phyloP scores from a whole-genome alignment of 2,888 invertebrate species.

The Cataglyphis livida region DNA sequence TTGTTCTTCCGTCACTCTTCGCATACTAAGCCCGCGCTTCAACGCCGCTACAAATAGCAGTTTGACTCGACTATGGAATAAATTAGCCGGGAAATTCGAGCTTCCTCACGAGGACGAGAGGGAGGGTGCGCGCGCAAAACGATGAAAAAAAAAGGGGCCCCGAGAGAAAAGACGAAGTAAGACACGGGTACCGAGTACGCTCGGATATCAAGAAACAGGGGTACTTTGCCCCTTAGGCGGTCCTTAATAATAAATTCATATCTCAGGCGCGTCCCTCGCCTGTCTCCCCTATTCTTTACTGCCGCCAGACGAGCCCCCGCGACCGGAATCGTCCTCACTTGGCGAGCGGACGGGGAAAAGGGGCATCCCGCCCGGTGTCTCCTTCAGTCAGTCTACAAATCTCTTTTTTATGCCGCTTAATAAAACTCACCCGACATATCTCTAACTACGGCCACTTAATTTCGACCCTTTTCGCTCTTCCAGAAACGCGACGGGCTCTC shows the following conservation, averaged over 20 bases:
- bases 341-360: constrained; percentile 29
- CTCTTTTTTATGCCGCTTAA: constrained; percentile 85
- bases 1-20: constrained; percentile 23
- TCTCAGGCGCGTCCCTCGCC: constrained; percentile 74
- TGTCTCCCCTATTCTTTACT: constrained; percentile 65
- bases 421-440: constrained; percentile 85
- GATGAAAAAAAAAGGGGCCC: constrained; percentile 44
- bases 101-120: constrained; percentile 44
- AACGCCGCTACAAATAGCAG: constrained; percentile 70
- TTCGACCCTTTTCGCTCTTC: constrained; percentile 69
- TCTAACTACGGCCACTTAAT: constrained; percentile 85
- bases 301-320: constrained; percentile 57
- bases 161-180: constrained; percentile 32
- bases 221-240: constrained; percentile 82
- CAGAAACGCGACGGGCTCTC: constrained; percentile 43
- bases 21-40: constrained; percentile 30
- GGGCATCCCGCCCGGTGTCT: constrained; percentile 28
- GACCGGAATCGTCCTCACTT: constrained; percentile 58
- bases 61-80: constrained; percentile 76
- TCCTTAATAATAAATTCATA: constrained; percentile 85
- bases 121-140: neutral
- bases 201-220: constrained; percentile 80
- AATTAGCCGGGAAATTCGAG: constrained; percentile 74
- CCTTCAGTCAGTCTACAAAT: constrained; percentile 82
- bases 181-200: constrained; percentile 63